Conservation (phyloP, 1,140 invertebrate genomes). For the Lepidotrigona ventralis region DNA sequence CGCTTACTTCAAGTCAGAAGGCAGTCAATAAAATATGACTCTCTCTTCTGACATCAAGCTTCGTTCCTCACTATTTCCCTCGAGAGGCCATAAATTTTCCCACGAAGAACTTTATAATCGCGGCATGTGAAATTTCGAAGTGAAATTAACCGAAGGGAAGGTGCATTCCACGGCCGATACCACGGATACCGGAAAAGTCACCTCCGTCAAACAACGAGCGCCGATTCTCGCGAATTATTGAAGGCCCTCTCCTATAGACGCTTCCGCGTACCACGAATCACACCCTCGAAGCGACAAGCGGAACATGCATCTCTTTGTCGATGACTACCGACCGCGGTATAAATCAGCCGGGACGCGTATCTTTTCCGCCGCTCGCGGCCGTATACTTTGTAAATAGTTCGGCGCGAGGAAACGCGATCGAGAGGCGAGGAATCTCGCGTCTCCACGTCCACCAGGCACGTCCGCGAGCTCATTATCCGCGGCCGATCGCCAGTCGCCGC, state of each 20-base stretch:
- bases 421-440: constrained; percentile 27
- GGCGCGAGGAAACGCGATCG: constrained; percentile 25
- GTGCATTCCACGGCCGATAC: background rate
- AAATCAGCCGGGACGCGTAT: constrained; percentile 25
- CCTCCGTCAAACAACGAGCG: background rate
- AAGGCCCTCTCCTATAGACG: background rate
- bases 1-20: background rate
- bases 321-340: background rate
- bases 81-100: background rate
- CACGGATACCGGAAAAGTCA: background rate
- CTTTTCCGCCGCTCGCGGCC: background rate
- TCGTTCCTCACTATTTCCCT: background rate
- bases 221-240: constrained; percentile 1
- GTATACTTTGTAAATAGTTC: constrained; percentile 41
- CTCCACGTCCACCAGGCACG: background rate
- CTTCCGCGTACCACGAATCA: constrained; percentile 20
- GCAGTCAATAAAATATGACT: background rate
- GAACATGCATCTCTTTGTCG: background rate
- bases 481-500: background rate
- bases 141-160: background rate
- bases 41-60: background rate
- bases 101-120: background rate
- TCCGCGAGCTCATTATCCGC: constrained; percentile 44
- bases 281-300: background rate
- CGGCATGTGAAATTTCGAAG: background rate